A percentile compares a stretch with the other conserved stretches of the same genome.
Evolutionary conservation across 53 echinoderm and acorn worm genomes (phyloP).

Genomic region (Zoroaster sp.): DNA sequence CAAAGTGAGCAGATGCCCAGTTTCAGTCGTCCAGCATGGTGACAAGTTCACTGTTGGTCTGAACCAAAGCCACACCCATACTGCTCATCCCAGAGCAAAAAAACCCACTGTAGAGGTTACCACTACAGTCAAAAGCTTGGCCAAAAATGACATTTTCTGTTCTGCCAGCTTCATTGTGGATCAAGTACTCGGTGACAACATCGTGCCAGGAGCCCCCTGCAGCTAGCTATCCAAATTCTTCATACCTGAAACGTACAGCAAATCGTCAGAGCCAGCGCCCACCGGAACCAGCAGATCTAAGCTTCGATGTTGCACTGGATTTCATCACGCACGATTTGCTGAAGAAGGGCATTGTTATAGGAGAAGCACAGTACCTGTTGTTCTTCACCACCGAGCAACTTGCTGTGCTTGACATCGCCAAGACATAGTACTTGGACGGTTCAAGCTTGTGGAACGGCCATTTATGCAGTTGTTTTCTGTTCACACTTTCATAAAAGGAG

Average conservation of each 20-base stretch:
- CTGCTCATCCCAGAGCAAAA: background rate
- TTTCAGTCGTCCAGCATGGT: background rate
- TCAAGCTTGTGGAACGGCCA: slow-evolving; percentile 58
- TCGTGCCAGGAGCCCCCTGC: background rate
- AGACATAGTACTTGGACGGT: slow-evolving; percentile 66
- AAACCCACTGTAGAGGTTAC: background rate
- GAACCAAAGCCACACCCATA: background rate
- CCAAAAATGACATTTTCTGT: background rate
- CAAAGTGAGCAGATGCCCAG: background rate
- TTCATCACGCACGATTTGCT: slow-evolving; percentile 27
- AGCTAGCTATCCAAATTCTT: slow-evolving; percentile 16
- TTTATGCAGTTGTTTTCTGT: slow-evolving; percentile 62
- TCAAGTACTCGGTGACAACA: background rate
- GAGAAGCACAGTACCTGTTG: slow-evolving; percentile 12
- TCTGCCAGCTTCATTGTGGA: background rate
- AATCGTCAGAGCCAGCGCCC: slow-evolving; percentile 35
- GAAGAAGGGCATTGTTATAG: slow-evolving; percentile 6
- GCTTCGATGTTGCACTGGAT: background rate
- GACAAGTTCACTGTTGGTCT: background rate
- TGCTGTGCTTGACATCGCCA: slow-evolving; percentile 24
- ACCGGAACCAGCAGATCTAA: slow-evolving; percentile 30
- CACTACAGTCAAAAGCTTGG: background rate
- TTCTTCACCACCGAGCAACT: slow-evolving; percentile 49
- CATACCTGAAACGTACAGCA: slow-evolving; percentile 19
- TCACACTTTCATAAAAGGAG: slow-evolving; percentile 61